These are phyloP conservation scores for Leptestheria dahalacensis DNA, from an alignment of 1,140 invertebrate species.

Conservation along the genomic window DNA sequence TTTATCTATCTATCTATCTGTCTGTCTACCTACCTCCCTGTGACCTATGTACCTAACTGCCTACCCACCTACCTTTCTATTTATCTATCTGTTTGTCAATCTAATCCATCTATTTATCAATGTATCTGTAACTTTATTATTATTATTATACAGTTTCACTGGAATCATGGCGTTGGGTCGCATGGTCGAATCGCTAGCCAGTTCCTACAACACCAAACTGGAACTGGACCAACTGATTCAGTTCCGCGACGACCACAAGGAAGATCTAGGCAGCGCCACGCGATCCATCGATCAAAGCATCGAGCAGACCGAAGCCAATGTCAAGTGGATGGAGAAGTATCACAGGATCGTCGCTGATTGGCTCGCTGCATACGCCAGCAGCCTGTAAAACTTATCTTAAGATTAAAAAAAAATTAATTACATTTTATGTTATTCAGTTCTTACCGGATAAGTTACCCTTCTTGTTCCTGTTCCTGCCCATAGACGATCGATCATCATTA, in stretches of 20 bases:
- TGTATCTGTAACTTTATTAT: not conserved
- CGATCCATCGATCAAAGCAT: slow-evolving; percentile 58
- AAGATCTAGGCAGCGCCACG: slow-evolving; percentile 39
- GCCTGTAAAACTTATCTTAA: no score
- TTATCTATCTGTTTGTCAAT: not conserved
- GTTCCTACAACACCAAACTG: slow-evolving; percentile 50
- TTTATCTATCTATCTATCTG: not conserved
- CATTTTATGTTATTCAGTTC: no score
- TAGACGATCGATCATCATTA: no score
- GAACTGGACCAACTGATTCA: slow-evolving; percentile 53
- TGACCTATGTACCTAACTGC: not conserved
- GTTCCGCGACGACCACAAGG: slow-evolving; percentile 21
- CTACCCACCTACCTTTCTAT: not conserved
- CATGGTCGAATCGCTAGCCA: slow-evolving; percentile 52
- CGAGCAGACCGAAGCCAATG: slow-evolving; percentile 59
- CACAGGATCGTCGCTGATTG: slow-evolving; percentile 53
- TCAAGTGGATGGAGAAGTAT: slow-evolving; percentile 62
- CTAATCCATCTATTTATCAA: not conserved
- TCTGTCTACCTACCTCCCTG: not conserved
- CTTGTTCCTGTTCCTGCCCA: no score
- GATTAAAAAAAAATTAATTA: no score
- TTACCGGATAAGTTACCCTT: no score
- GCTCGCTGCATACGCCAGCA: no score
- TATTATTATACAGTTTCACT: slow-evolving; percentile 3
- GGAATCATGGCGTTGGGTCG: slow-evolving; percentile 39